These are phyloP conservation scores for Lytechinus variegatus DNA, from an alignment of 35 echinoderm and acorn worm genomes.

Conservation along the genomic window DNA sequence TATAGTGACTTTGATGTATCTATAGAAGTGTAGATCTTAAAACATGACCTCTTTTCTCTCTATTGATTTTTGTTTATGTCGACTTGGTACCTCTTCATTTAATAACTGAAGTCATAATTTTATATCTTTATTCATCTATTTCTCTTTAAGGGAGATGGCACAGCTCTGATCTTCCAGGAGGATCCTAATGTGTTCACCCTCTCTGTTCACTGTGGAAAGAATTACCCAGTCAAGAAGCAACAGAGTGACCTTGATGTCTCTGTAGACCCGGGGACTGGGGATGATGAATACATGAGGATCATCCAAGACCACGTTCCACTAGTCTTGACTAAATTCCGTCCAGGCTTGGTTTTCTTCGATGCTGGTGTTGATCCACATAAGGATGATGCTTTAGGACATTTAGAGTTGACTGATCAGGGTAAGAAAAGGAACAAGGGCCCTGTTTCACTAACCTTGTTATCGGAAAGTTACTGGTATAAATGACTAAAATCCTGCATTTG, in stretches of 20 bases:
- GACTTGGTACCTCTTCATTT: too few relatives aligned
- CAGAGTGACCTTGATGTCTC: slow-evolving; percentile 76
- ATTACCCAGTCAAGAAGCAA: slow-evolving; percentile 74
- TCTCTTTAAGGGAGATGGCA: slow-evolving; percentile 71
- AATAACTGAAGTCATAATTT: background rate
- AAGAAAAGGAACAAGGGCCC: background rate
- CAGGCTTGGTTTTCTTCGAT: slow-evolving; percentile 75
- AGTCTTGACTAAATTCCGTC: slow-evolving; percentile 66
- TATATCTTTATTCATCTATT: background rate
- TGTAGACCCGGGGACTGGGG: slow-evolving; percentile 56
- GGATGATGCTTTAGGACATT: slow-evolving; percentile 72
- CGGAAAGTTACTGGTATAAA: too few relatives aligned
- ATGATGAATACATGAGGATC: slow-evolving; percentile 68
- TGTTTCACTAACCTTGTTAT: background rate
- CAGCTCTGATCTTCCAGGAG: slow-evolving; percentile 75
- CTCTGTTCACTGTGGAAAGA: slow-evolving; percentile 83
- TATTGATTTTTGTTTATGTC: too few relatives aligned
- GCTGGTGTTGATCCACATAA: slow-evolving; percentile 83
- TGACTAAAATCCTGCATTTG: too few relatives aligned
- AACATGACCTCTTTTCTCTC: too few relatives aligned
- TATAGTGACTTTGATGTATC: too few relatives aligned
- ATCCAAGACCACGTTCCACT: slow-evolving; percentile 68
- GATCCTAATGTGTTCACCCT: slow-evolving; percentile 73
- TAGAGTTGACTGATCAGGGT: slow-evolving; percentile 78
- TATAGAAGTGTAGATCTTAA: too few relatives aligned